Evolutionary conservation across 2,888 invertebrate genomes (phyloP).

Genomic region (Alloscopus bannaensis): DNA sequence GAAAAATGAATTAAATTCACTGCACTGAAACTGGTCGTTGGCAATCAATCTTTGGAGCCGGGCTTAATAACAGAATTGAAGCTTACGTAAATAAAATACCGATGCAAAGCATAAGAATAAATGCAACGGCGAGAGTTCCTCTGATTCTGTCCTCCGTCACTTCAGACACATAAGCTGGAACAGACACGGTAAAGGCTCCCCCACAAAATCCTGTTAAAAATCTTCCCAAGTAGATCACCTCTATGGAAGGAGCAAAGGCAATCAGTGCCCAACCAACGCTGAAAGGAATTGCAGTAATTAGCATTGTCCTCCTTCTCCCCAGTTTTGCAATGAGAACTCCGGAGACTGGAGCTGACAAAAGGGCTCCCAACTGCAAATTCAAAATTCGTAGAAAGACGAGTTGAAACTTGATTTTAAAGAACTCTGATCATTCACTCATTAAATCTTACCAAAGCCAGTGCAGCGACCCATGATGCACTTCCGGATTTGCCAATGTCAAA

Average conservation of each 20-base stretch:
- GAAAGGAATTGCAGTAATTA: constrained; percentile 62
- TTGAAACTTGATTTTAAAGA: neutral
- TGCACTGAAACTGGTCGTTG: neutral
- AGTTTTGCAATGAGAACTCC: constrained; percentile 53
- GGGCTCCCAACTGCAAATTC: constrained; percentile 66
- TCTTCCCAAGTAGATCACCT: constrained; percentile 63
- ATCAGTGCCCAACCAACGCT: constrained; percentile 65
- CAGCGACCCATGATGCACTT: constrained; percentile 79
- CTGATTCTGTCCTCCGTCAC: constrained; percentile 66
- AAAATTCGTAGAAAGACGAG: constrained; percentile 71
- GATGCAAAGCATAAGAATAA: constrained; percentile 65
- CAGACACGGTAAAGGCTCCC: constrained; percentile 61
- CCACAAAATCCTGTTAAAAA: constrained; percentile 69
- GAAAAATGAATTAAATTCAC: neutral
- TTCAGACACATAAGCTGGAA: constrained; percentile 65
- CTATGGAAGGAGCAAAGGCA: constrained; percentile 57
- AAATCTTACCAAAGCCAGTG: constrained; percentile 75
- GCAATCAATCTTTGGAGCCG: neutral
- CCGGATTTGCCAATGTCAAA: constrained; percentile 76
- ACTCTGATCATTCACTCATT: neutral
- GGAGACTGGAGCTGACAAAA: constrained; percentile 63
- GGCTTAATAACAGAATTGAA: neutral
- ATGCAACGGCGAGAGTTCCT: constrained; percentile 63
- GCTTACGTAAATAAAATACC: constrained; percentile 68
- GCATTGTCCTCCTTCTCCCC: constrained; percentile 64